Percentiles rank a stretch among this genome's conserved stretches.
Conservation (phyloP, 2,113 vertebrate species). For the Tachycineta bicolor region DNA sequence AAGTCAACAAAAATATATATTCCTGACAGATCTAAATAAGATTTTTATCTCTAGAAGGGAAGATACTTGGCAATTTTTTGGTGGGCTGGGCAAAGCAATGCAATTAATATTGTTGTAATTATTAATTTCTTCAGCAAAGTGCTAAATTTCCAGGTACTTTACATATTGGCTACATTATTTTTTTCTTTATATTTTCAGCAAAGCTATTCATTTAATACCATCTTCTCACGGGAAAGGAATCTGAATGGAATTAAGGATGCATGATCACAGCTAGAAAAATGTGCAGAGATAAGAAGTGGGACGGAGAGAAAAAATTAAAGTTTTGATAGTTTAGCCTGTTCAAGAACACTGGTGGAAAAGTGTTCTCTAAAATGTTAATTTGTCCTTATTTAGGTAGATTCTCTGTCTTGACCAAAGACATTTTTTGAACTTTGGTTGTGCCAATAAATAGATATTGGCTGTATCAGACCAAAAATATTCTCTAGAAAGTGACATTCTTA, state of each 20-base stretch:
- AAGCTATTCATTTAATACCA: conserved; percentile 11
- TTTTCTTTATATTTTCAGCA: neutral
- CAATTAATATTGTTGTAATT: conserved; percentile 53
- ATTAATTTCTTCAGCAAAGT: conserved; percentile 58
- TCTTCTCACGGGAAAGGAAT: conserved; percentile 19
- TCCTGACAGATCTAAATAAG: conserved; percentile 26
- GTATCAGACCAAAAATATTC: neutral
- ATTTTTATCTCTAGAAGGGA: conserved; percentile 35
- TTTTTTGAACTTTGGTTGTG: neutral
- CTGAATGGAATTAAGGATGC: conserved; percentile 32
- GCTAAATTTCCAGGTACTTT: conserved; percentile 50
- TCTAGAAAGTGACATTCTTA: neutral
- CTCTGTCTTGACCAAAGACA: neutral
- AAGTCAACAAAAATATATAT: neutral
- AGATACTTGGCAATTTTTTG: conserved; percentile 52
- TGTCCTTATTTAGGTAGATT: neutral
- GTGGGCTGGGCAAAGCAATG: conserved; percentile 35
- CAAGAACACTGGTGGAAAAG: neutral
- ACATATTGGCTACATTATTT: conserved; percentile 11
- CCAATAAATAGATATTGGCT: neutral
- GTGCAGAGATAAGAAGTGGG: neutral
- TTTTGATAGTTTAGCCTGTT: neutral
- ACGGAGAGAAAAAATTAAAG: neutral
- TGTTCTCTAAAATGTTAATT: neutral
- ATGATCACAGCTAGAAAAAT: conserved; percentile 4